Conservation (phyloP, 2,113 vertebrate genomes). For the Sisor rabdophorus region DNA sequence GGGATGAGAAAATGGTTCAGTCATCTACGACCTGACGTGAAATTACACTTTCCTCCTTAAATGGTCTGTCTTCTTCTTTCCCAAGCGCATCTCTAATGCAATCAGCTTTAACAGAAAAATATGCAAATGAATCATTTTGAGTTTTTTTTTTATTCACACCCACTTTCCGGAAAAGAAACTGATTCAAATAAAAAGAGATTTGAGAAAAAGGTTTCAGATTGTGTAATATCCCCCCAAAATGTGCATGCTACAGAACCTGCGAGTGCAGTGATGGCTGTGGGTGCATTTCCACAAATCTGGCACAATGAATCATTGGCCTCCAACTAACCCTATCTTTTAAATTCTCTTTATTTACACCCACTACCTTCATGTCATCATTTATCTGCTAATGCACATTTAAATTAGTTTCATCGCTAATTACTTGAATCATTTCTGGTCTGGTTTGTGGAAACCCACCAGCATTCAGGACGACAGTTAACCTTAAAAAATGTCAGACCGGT, state of each 20-base stretch:
- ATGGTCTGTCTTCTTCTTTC: constrained; percentile 15
- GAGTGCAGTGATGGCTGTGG: not conserved
- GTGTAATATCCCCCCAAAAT: too few species aligned
- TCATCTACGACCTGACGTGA: constrained; percentile 28
- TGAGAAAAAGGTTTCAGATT: too few species aligned
- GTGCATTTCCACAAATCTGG: too few species aligned
- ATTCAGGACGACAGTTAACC: constrained; percentile 28
- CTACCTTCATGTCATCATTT: too few species aligned
- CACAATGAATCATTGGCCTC: too few species aligned
- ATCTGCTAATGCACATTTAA: not conserved
- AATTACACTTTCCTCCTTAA: constrained; percentile 39
- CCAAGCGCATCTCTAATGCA: constrained; percentile 32
- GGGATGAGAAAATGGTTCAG: constrained; percentile 29
- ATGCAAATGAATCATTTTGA: constrained; percentile 45
- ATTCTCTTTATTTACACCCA: too few species aligned
- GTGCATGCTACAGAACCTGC: not conserved
- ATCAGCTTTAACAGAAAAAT: constrained; percentile 45
- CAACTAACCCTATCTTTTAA: too few species aligned
- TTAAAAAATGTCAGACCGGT: constrained; percentile 42
- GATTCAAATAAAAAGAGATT: constrained; percentile 7
- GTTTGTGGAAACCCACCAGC: constrained; percentile 1
- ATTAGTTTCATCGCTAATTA: constrained; percentile 27
- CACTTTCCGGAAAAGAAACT: constrained; percentile 25
- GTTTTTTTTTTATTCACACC: constrained; percentile 30
- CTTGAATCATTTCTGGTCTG: not conserved